phyloP scores from a whole-genome alignment of 2,797 vertebrate genomes.

The Enteromius argenteus region DNA sequence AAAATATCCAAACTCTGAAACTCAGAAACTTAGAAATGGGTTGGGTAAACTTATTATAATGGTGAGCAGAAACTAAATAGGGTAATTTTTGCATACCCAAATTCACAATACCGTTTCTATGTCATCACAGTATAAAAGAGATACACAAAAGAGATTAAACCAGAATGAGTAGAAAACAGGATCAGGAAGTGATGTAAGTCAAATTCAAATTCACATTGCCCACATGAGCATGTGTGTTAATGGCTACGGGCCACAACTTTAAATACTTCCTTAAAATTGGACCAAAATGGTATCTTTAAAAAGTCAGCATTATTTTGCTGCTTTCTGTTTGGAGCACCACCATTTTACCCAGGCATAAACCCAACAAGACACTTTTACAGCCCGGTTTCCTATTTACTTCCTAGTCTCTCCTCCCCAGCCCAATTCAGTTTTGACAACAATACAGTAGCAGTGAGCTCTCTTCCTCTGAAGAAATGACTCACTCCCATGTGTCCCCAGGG shows the following conservation, averaged over 20 bases:
- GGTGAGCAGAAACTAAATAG: neutral
- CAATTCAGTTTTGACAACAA: constrained; percentile 17
- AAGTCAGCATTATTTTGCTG: neutral
- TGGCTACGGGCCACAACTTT: neutral
- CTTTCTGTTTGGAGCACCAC: neutral
- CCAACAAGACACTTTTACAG: constrained; percentile 5
- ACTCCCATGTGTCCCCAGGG: constrained; percentile 30
- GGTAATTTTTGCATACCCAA: neutral
- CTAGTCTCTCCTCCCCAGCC: constrained; percentile 17
- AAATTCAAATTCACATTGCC: neutral
- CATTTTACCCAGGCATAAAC: neutral
- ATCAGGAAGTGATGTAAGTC: neutral
- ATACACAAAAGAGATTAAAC: neutral
- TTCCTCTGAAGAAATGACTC: constrained; percentile 36
- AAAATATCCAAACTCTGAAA: too few species aligned
- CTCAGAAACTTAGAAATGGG: neutral
- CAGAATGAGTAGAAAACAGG: neutral
- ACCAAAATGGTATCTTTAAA: neutral
- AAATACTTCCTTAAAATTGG: neutral
- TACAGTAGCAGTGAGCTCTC: constrained; percentile 23
- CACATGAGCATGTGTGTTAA: neutral
- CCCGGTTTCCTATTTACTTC: constrained; percentile 20
- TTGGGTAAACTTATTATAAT: neutral
- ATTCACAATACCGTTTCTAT: neutral
- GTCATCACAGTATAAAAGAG: neutral